Conservation (phyloP, 2,113 vertebrate species). For the Percopsis transmontana region DNA sequence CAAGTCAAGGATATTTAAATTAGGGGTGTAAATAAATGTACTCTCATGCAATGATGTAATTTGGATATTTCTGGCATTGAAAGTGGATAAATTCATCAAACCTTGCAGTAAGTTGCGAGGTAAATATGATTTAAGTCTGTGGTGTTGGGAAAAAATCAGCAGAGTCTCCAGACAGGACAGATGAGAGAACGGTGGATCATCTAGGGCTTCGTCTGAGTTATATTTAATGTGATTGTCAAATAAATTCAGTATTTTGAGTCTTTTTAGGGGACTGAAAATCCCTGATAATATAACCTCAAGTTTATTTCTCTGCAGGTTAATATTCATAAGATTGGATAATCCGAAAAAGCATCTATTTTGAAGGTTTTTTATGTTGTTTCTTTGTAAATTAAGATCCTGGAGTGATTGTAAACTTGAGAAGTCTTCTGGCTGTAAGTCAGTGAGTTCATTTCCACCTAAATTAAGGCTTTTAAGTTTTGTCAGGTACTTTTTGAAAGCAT, state of each 20-base stretch:
- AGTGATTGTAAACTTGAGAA: conserved; percentile 60
- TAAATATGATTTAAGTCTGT: conserved; percentile 20
- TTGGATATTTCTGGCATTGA: conserved; percentile 50
- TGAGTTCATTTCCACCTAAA: conserved; percentile 64
- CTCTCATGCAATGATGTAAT: conserved; percentile 47
- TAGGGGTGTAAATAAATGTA: conserved; percentile 63
- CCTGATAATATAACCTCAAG: conserved; percentile 1
- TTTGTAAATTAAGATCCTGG: conserved; percentile 47
- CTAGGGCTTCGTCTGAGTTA: not conserved
- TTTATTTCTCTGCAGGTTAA: conserved; percentile 56
- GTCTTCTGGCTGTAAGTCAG: fast-evolving
- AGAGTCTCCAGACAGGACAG: conserved; percentile 63
- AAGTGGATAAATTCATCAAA: conserved; percentile 63
- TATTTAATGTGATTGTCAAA: conserved; percentile 65
- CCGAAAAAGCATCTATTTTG: conserved; percentile 52
- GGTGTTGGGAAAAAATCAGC: conserved; percentile 52
- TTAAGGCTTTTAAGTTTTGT: conserved; percentile 53
- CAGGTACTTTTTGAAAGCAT: conserved; percentile 56
- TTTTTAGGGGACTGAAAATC: conserved; percentile 60
- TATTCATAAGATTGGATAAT: conserved; percentile 42
- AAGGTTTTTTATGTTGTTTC: conserved; percentile 61
- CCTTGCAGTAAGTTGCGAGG: conserved; percentile 73
- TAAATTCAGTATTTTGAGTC: conserved; percentile 60
- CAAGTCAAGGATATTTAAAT: conserved; percentile 64
- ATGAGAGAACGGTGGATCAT: conserved; percentile 57